These are phyloP conservation scores for Ciconia boyciana DNA, from an alignment of 2,113 vertebrate species.

Conservation along the genomic window DNA sequence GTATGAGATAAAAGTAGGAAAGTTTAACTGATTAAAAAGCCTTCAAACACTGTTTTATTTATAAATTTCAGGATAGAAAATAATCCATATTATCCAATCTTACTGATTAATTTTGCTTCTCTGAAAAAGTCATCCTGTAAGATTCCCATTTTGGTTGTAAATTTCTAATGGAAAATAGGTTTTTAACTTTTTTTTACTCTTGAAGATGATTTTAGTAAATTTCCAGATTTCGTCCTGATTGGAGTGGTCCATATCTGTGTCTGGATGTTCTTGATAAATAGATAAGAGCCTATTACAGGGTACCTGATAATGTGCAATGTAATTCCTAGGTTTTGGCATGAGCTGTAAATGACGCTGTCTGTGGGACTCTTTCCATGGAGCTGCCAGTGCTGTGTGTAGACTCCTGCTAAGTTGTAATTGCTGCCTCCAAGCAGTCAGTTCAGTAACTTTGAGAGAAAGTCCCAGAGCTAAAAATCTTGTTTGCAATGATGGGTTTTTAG, in stretches of 20 bases:
- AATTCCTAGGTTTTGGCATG: background rate
- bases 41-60: background rate
- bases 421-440: background rate
- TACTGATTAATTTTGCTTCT: background rate
- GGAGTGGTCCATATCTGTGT: background rate
- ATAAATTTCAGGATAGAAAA: background rate
- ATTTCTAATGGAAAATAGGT: background rate
- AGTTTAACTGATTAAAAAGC: background rate
- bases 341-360: background rate
- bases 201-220: background rate
- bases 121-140: background rate
- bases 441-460: background rate
- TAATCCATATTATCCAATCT: background rate
- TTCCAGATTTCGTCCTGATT: background rate
- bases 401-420: background rate
- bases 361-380: background rate
- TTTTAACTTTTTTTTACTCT: background rate
- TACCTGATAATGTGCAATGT: background rate
- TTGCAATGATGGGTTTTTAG: background rate
- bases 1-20: background rate
- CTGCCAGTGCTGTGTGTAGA: background rate
- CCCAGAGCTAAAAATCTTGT: background rate
- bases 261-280: background rate
- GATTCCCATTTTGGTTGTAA: background rate
- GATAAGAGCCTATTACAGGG: background rate